Evolutionary conservation across 2,888 invertebrate species (phyloP).

Genomic region (Beris morrisii): DNA sequence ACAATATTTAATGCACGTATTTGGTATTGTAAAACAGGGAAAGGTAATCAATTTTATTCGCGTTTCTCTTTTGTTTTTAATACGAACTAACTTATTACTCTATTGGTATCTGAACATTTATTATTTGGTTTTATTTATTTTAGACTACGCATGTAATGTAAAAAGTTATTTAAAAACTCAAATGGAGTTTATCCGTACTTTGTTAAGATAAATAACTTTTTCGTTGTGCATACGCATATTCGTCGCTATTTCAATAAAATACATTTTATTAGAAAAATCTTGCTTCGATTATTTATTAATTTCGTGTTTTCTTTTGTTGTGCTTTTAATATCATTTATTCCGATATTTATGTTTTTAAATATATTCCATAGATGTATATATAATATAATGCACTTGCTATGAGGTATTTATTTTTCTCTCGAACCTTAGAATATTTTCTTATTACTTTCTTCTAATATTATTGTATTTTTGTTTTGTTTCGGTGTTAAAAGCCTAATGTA

Average conservation of each 20-base stretch:
- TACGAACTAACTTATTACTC: too few relatives aligned
- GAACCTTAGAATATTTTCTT: constrained; percentile 36
- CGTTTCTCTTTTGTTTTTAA: not conserved
- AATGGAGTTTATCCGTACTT: too few relatives aligned
- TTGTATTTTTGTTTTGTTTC: too few relatives aligned
- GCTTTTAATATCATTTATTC: constrained; percentile 2
- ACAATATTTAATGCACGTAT: constrained; percentile 30
- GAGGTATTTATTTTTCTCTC: constrained; percentile 42
- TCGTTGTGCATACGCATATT: too few relatives aligned
- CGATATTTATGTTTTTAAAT: constrained; percentile 31
- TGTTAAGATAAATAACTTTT: too few relatives aligned
- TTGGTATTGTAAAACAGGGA: constrained; percentile 23
- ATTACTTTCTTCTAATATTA: constrained; percentile 5
- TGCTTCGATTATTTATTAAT: constrained; percentile 24
- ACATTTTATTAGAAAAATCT: constrained; percentile 10
- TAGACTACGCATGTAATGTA: too few relatives aligned
- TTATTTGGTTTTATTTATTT: too few relatives aligned
- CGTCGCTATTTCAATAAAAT: too few relatives aligned
- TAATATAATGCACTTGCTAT: constrained; percentile 44
- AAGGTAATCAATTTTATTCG: constrained; percentile 24
- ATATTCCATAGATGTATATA: constrained; percentile 34
- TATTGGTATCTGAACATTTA: too few relatives aligned
- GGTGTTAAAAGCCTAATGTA: too few relatives aligned
- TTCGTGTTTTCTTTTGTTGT: constrained; percentile 20
- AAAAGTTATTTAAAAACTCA: too few relatives aligned